phyloP scores from a whole-genome alignment of 2,888 invertebrate genomes.

The Drosophila nr. perissopoda region DNA sequence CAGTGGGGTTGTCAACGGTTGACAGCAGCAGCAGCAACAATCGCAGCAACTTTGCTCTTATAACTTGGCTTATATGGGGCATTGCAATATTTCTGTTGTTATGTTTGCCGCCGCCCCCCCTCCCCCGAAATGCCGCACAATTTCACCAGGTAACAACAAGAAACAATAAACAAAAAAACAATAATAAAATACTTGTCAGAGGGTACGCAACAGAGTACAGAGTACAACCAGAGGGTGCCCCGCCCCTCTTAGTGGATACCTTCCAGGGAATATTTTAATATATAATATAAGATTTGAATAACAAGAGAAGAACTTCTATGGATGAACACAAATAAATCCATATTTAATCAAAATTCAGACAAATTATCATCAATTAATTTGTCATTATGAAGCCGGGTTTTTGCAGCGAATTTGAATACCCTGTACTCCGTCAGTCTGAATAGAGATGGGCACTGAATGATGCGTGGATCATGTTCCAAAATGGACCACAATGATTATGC shows the following conservation, averaged over 20 bases:
- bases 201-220: neutral
- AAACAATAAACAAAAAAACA: neutral
- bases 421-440: neutral
- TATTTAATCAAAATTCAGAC: neutral
- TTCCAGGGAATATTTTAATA: neutral
- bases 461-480: neutral
- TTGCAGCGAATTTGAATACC: neutral
- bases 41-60: constrained; percentile 9
- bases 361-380: neutral
- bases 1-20: constrained; percentile 48
- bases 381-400: neutral
- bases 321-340: neutral
- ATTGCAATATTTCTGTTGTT: neutral
- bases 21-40: constrained; percentile 41
- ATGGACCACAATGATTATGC: neutral
- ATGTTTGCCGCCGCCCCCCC: too few relatives aligned
- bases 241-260: neutral
- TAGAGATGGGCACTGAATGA: neutral
- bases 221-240: neutral
- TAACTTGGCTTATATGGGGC: neutral
- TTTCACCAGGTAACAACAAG: neutral
- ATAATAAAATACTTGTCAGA: neutral
- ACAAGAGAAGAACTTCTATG: neutral
- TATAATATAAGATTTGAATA: neutral
- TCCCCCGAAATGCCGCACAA: neutral